Conservation (phyloP, 2,888 invertebrate genomes). For the Pheosia gnoma region DNA sequence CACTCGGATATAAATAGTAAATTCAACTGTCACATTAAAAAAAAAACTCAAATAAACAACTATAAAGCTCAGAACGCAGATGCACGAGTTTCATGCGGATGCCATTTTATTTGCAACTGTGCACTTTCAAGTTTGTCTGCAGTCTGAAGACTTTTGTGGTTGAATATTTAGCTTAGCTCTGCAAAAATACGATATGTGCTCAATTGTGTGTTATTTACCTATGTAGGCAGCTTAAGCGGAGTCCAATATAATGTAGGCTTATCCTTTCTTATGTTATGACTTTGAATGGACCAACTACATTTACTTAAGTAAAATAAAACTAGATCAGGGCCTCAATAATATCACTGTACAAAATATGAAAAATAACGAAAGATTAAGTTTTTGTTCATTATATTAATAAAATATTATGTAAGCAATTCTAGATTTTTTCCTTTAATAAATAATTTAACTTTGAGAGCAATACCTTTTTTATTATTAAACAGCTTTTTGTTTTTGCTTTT, state of each 20-base stretch:
- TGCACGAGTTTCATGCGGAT: constrained; percentile 9
- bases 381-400: background rate
- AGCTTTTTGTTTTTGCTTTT: constrained; percentile 20
- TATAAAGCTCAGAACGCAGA: background rate
- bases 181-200: background rate
- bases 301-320: too few species aligned
- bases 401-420: background rate
- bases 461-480: constrained; percentile 16
- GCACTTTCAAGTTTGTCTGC: background rate
- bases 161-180: constrained; percentile 19
- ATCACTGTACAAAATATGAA: background rate
- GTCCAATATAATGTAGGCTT: too few species aligned
- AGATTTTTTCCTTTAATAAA: background rate
- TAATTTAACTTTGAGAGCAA: background rate
- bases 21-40: too few species aligned
- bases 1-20: too few species aligned
- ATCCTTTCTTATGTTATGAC: too few species aligned
- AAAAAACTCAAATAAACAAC: too few species aligned
- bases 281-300: too few species aligned
- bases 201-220: too few species aligned
- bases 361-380: background rate
- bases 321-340: too few species aligned
- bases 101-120: constrained; percentile 23
- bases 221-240: too few species aligned
- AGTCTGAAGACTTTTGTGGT: constrained; percentile 19